A percentile compares a stretch with the other conserved stretches of the same genome.
These are phyloP conservation scores for Cephus pygmeus DNA, from an alignment of 2,888 invertebrate species.

Conservation along the genomic window DNA sequence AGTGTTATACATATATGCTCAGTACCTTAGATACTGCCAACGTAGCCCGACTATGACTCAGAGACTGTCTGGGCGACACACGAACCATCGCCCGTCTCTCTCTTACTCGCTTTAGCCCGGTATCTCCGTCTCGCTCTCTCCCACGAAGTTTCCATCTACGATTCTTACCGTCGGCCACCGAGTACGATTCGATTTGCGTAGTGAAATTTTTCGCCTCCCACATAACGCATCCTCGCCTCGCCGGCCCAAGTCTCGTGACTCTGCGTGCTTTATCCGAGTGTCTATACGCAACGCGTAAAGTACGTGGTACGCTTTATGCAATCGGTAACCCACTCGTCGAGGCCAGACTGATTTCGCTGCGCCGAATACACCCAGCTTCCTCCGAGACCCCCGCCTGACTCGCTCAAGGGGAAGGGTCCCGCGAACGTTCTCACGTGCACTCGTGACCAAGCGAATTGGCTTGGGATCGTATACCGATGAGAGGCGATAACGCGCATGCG, in stretches of 20 bases:
- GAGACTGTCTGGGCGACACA: constrained; percentile 36
- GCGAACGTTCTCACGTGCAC: neutral
- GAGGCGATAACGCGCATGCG: neutral
- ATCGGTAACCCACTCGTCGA: neutral
- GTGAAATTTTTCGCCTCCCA: constrained; percentile 28
- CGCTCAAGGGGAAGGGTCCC: neutral
- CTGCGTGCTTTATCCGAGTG: constrained; percentile 21
- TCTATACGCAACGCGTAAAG: neutral
- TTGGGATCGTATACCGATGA: neutral
- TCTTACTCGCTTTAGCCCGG: neutral
- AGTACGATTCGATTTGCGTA: constrained; percentile 30
- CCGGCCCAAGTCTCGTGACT: constrained; percentile 33
- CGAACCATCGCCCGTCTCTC: constrained; percentile 33
- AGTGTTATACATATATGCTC: neutral
- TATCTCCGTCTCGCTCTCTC: constrained; percentile 8
- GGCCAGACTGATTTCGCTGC: neutral
- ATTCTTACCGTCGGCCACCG: constrained; percentile 4
- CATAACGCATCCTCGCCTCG: constrained; percentile 38
- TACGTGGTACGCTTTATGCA: neutral
- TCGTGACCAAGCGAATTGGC: neutral
- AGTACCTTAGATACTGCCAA: neutral
- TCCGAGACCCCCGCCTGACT: neutral
- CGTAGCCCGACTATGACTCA: constrained; percentile 27
- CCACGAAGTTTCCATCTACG: neutral
- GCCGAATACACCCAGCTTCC: neutral